These are phyloP conservation scores for Euborellia annulipes DNA, from an alignment of 1,140 invertebrate genomes.

Conservation along the genomic window DNA sequence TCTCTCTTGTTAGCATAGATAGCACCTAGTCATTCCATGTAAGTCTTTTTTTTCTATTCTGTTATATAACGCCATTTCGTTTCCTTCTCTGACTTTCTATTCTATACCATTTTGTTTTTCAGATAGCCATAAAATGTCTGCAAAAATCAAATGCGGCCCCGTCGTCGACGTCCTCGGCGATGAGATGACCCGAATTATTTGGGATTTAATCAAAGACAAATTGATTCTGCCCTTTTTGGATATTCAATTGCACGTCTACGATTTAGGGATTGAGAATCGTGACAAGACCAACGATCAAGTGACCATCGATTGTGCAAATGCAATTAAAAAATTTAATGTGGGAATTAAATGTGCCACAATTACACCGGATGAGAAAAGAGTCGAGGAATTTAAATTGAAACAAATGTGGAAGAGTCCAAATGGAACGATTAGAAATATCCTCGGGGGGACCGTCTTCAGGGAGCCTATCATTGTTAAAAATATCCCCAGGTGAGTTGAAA, in stretches of 20 bases:
- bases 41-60: too few relatives aligned
- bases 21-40: too few relatives aligned
- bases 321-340: conserved; percentile 94
- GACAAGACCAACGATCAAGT: conserved; percentile 91
- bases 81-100: too few relatives aligned
- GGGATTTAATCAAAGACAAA: conserved; percentile 95
- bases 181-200: conserved; percentile 98
- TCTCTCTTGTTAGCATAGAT: too few relatives aligned
- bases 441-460: conserved; percentile 89
- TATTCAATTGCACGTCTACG: conserved; percentile 85
- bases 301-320: conserved; percentile 92
- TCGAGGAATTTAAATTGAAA: conserved; percentile 91
- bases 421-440: conserved; percentile 95
- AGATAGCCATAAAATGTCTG: too few relatives aligned
- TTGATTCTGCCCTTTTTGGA: conserved; percentile 93
- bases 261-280: conserved; percentile 88
- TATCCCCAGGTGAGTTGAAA: conserved; percentile 88
- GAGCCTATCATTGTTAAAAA: conserved; percentile 98
- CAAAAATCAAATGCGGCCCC: conserved; percentile 54
- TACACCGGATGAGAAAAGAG: conserved; percentile 89
- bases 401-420: conserved; percentile 99
- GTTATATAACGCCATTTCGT: too few relatives aligned
- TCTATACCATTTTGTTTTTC: too few relatives aligned
- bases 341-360: conserved; percentile 99
- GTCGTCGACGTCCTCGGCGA: conserved; percentile 95